Conservation (phyloP, 2,797 vertebrate species). For the Melanotaenia maccullochi region DNA sequence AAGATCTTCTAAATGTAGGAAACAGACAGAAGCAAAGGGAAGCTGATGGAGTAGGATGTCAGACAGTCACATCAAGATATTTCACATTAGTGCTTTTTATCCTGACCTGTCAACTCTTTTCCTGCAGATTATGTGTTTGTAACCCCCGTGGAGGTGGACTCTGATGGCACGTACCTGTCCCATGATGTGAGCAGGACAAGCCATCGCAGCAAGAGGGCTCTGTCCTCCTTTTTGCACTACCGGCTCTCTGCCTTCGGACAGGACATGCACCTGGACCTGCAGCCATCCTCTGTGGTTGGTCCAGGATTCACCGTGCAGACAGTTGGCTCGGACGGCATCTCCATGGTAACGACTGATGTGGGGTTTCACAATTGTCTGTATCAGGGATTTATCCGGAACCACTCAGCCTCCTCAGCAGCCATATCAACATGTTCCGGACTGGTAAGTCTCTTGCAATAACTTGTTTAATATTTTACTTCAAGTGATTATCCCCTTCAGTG, state of each 20-base stretch:
- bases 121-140: conserved; percentile 92
- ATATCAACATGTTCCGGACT: conserved; percentile 94
- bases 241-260: conserved; percentile 91
- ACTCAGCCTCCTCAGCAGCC: conserved; percentile 89
- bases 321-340: conserved; percentile 84
- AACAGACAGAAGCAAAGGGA: neutral
- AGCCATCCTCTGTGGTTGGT: conserved; percentile 87
- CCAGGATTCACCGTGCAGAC: conserved; percentile 91
- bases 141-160: conserved; percentile 92
- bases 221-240: conserved; percentile 87
- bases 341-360: conserved; percentile 75
- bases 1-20: neutral
- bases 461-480: neutral
- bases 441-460: conserved; percentile 85
- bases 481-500: neutral
- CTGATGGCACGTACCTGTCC: conserved; percentile 86
- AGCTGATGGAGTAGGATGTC: neutral
- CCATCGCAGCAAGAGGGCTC: conserved; percentile 88
- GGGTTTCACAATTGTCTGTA: conserved; percentile 88
- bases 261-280: conserved; percentile 92
- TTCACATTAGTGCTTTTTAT: neutral
- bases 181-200: conserved; percentile 86
- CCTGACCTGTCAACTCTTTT: neutral
- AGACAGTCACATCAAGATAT: neutral
- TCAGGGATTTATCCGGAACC: conserved; percentile 94